A percentile compares a stretch with the other conserved stretches of the same genome.
Evolutionary conservation across 2,113 vertebrate species (phyloP).

Genomic region (Tupaia tana): DNA sequence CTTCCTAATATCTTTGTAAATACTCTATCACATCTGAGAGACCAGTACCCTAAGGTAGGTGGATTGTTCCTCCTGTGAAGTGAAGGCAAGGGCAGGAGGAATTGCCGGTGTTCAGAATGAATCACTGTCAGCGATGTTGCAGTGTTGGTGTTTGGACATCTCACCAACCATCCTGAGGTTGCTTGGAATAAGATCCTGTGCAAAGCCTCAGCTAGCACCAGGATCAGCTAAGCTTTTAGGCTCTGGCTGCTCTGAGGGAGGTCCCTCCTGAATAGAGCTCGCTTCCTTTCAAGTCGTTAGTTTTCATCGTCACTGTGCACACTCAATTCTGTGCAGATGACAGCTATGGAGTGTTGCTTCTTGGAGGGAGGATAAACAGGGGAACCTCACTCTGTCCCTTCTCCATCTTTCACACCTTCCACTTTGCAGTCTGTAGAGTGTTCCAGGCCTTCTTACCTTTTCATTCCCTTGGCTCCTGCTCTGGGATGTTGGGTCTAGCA

Average conservation of each 20-base stretch:
- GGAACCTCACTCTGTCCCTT: not conserved
- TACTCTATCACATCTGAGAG: not conserved
- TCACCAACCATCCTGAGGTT: accelerated
- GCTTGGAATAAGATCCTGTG: not conserved
- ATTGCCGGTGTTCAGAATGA: not conserved
- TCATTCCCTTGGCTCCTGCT: not conserved
- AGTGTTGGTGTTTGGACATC: not conserved
- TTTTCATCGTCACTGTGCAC: not conserved
- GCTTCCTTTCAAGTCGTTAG: not conserved
- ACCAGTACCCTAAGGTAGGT: not conserved
- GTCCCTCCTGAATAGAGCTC: not conserved
- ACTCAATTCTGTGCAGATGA: too few species aligned
- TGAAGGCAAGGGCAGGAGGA: not conserved
- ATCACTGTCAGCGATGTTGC: not conserved
- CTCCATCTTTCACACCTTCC: not conserved
- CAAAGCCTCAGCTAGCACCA: not conserved
- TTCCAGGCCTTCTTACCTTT: not conserved
- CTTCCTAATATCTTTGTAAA: constrained; percentile 33
- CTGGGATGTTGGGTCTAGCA: not conserved
- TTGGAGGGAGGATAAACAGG: not conserved
- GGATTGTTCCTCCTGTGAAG: not conserved
- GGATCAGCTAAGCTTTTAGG: not conserved
- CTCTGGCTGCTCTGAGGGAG: not conserved
- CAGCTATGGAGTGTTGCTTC: not conserved
- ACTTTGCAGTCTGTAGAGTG: not conserved